phyloP scores from a whole-genome alignment of 2,888 invertebrate genomes.

The Scaptomyza polygonia region DNA sequence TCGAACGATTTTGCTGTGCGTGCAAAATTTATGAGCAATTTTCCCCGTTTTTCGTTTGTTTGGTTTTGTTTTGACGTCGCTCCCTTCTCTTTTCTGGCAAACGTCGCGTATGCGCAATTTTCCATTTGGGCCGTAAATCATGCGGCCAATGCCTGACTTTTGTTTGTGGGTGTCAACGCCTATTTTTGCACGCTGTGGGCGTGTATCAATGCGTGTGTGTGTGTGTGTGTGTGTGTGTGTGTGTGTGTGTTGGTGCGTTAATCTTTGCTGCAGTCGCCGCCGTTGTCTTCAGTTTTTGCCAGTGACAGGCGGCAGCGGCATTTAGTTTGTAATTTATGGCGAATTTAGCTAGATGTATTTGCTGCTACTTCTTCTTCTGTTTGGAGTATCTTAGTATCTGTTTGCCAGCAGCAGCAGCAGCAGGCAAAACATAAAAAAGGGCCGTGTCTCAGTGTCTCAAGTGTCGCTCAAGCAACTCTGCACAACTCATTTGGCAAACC shows the following conservation, averaged over 20 bases:
- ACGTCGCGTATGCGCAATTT: conserved; percentile 77
- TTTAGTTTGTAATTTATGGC: conserved; percentile 80
- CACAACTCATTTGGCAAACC: conserved; percentile 52
- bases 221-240: conserved; percentile 44
- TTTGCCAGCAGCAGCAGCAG: too few species aligned
- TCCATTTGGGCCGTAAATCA: conserved; percentile 73
- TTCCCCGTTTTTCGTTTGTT: conserved; percentile 22
- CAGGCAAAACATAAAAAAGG: conserved; percentile 34
- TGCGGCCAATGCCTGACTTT: conserved; percentile 74
- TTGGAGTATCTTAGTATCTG: conserved; percentile 7
- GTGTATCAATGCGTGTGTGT: too few species aligned
- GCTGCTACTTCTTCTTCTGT: conserved; percentile 1
- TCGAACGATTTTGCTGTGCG: conserved; percentile 30
- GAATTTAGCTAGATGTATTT: conserved; percentile 62
- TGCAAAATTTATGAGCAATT: conserved; percentile 57
- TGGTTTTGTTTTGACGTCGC: too few species aligned
- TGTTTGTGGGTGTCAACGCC: conserved; percentile 61
- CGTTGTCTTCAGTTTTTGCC: conserved; percentile 67
- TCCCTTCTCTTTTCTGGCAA: conserved; percentile 18
- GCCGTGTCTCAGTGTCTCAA: conserved; percentile 59
- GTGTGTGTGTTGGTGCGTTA: conserved; percentile 57
- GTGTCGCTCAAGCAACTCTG: conserved; percentile 50
- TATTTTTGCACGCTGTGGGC: conserved; percentile 46
- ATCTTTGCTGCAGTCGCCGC: conserved; percentile 72
- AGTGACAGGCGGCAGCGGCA: conserved; percentile 74